Evolutionary conservation across 1,140 invertebrate genomes (phyloP), one percentile per base, ranked within the genome.

Genomic region (Proctacanthus coquilletti): DNA sequence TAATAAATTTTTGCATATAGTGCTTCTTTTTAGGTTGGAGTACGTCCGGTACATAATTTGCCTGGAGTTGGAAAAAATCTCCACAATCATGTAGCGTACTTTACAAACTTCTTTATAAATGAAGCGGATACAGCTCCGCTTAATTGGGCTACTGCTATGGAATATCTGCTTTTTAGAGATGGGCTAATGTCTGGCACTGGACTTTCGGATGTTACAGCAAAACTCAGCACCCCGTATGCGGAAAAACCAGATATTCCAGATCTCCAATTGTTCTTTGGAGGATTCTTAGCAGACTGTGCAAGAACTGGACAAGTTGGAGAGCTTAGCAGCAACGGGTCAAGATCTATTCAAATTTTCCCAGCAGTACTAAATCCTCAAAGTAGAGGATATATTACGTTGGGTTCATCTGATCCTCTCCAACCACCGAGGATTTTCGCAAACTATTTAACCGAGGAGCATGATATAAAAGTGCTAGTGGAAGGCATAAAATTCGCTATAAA

Each of bases 91-190:
- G 84, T 86, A 0, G 77, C 81, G 3, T 79, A 70, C 56, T 76
- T 80, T 42, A 53, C 84, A 1, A 74, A 71, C 48, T 91, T 86
- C 61, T 68, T 72, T 15, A 78, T 88, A 11, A 82, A 87, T 35
- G 80, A 88, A 47, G 80, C 83, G 21, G 79, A 84, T 46, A 84
- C 79, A 0, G 70, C 77, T 0, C 75, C 81, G 0, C 64, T 86
- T 0, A 86, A 86, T 60, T 86, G 83, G 83, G 83, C 83, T 3
- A 84, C 84, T 0, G 83, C 83, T 14, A 84, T 85, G 77, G 80
- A 86, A 51, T 85, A 86, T 50, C 57, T 87, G 14, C 65, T 85
- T 1, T 84, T 86, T 60, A 71, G 80, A 35, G 81, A 86, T 61
- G 82, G 82, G 1, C 63, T 85, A 0, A 86, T 85, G 82, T 83